phyloP scores from a whole-genome alignment of 2,888 invertebrate genomes.

The Plagodis dolabraria region DNA sequence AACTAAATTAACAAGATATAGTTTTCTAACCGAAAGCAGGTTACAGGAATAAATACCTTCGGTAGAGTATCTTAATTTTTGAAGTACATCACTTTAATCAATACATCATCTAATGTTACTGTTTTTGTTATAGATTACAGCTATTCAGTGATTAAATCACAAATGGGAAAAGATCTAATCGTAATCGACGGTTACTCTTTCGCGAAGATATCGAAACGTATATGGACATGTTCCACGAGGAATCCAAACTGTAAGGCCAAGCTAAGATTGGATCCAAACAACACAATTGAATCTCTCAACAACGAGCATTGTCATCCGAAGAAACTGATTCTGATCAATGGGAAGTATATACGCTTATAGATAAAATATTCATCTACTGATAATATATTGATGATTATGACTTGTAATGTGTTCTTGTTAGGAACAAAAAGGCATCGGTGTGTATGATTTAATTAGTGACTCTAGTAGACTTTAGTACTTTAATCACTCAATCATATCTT shows the following conservation, averaged over 20 bases:
- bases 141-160: slow-evolving; percentile 42
- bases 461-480: too few species aligned
- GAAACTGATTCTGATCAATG: slow-evolving; percentile 11
- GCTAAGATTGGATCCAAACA: slow-evolving; percentile 34
- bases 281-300: slow-evolving; percentile 30
- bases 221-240: slow-evolving; percentile 54
- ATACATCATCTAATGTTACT: too few species aligned
- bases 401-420: too few species aligned
- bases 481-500: too few species aligned
- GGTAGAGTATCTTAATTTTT: too few species aligned
- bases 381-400: too few species aligned
- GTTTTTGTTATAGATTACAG: slow-evolving; percentile 18
- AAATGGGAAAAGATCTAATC: slow-evolving; percentile 44
- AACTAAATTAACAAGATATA: too few species aligned
- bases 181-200: slow-evolving; percentile 50
- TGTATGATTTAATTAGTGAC: too few species aligned
- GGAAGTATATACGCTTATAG: slow-evolving; percentile 24
- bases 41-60: too few species aligned
- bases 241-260: slow-evolving; percentile 47
- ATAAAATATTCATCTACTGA: background rate
- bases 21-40: too few species aligned
- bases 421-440: too few species aligned
- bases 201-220: slow-evolving; percentile 26
- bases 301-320: slow-evolving; percentile 38
- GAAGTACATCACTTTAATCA: too few species aligned